phyloP scores from a whole-genome alignment of 2,888 invertebrate species.

The Nephrotoma appendiculata region DNA sequence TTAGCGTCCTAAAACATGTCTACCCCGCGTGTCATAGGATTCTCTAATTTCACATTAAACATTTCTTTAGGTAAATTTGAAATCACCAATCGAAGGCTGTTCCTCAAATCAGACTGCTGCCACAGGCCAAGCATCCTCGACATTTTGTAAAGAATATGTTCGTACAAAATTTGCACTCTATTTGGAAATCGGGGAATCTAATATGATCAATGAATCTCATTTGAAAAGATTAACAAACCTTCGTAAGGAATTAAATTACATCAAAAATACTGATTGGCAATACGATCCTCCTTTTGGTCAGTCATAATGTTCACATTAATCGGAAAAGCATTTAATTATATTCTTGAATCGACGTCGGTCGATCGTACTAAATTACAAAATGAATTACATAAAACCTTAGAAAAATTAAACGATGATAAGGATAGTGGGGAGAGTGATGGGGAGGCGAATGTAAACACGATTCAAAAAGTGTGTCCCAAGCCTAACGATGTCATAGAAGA shows the following conservation, averaged over 20 bases:
- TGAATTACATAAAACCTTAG: neutral
- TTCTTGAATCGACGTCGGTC: neutral
- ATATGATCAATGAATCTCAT: constrained; percentile 49
- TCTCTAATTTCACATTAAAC: neutral
- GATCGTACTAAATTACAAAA: neutral
- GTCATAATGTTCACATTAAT: constrained; percentile 17
- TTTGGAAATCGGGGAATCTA: constrained; percentile 29
- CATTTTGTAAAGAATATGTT: constrained; percentile 18
- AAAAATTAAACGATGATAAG: neutral
- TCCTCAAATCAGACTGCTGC: neutral
- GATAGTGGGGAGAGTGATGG: neutral
- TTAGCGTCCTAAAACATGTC: neutral
- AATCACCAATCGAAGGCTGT: neutral
- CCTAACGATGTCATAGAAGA: constrained; percentile 21
- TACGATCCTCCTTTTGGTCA: constrained; percentile 52
- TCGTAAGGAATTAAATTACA: constrained; percentile 58
- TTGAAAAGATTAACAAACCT: constrained; percentile 53
- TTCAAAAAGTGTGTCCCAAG: neutral
- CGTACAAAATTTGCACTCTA: constrained; percentile 20
- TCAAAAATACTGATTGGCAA: constrained; percentile 71
- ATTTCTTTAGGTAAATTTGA: neutral
- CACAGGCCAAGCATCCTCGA: neutral
- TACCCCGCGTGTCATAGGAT: neutral
- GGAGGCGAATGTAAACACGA: neutral
- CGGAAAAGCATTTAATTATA: neutral